Evolutionary conservation across 2,113 vertebrate genomes (phyloP), one percentile per base, ranked within the genome.

Genomic region (Orcinus orca): DNA sequence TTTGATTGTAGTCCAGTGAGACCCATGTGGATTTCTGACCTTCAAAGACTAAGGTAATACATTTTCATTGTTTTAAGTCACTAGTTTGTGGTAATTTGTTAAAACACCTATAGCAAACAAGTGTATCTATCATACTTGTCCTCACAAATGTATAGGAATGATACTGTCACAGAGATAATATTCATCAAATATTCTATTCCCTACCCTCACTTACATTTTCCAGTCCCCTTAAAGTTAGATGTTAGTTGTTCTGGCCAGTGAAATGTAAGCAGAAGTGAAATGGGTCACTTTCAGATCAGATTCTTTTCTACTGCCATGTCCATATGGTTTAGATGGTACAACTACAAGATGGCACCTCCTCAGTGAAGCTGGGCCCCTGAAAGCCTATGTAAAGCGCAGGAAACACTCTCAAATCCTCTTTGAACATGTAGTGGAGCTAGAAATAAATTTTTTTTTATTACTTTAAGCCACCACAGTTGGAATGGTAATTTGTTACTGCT

Each of bases 231-330:
- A 17, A 89, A 79, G 21, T 88, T 65, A 81, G 31, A 18, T 85
- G 20, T 65, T 85, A 70, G 50, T 80, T 55, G 55, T 81, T 83
- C 7, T 70, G 41, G 44, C 8, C 14, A 84, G 12, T 76, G 31
- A 96, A 79, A 85, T 74, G 38, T 77, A 63, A 96, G 55, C 47
- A 82, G 67, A 84, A 79, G 76, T 80, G 88, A 58, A 63, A 26
- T 41, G 14, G 38, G 7, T 44, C 18, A 21, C 9, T 67, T 33
- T 60, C 20, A 50, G 62, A 68, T 90, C 70, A 85, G 60, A 38
- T 53, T 70, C 12, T 71, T 44, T 89, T 86, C 20, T 81, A 12
- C 1, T 13, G 4, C 21, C 17, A 1, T 8, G 4, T 23, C n/a
- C 53, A 2, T 62, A 10, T 26, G 44, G 14, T 76, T 58, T n/a